Percentiles rank a stretch among this genome's conserved stretches.
These are phyloP conservation scores for Unio delphinus DNA, from an alignment of 2,888 invertebrate genomes.

Conservation along the genomic window DNA sequence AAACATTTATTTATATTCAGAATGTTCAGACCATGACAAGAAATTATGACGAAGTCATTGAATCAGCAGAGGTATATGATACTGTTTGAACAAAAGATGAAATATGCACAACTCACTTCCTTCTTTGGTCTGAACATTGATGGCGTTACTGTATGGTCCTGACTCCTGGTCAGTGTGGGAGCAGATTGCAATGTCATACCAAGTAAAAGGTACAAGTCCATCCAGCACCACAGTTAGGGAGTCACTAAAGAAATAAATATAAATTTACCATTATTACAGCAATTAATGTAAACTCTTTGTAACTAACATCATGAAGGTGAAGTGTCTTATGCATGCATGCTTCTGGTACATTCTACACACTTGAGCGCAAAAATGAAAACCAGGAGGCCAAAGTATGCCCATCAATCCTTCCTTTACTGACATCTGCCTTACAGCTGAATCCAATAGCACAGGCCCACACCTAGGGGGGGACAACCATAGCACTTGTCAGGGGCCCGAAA, in stretches of 20 bases:
- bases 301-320: too few species aligned
- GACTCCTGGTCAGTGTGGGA: constrained; percentile 74
- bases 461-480: too few species aligned
- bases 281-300: too few species aligned
- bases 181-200: constrained; percentile 81
- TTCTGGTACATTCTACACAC: neutral
- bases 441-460: too few species aligned
- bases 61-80: neutral
- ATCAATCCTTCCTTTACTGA: too few species aligned
- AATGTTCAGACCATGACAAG: neutral
- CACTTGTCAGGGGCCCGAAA: too few species aligned
- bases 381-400: neutral
- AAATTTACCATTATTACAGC: neutral
- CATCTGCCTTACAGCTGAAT: too few species aligned
- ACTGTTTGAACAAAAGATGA: too few species aligned
- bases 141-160: constrained; percentile 77
- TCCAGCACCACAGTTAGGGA: constrained; percentile 75
- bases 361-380: neutral
- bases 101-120: constrained; percentile 75
- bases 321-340: too few species aligned
- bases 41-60: neutral
- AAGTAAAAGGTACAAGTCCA: constrained; percentile 79
- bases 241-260: constrained; percentile 71
- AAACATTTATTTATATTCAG: neutral
- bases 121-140: constrained; percentile 79